A percentile compares a stretch with the other conserved stretches of the same genome.
Evolutionary conservation across 1,140 invertebrate species (phyloP).

Genomic region (Homarus americanus): DNA sequence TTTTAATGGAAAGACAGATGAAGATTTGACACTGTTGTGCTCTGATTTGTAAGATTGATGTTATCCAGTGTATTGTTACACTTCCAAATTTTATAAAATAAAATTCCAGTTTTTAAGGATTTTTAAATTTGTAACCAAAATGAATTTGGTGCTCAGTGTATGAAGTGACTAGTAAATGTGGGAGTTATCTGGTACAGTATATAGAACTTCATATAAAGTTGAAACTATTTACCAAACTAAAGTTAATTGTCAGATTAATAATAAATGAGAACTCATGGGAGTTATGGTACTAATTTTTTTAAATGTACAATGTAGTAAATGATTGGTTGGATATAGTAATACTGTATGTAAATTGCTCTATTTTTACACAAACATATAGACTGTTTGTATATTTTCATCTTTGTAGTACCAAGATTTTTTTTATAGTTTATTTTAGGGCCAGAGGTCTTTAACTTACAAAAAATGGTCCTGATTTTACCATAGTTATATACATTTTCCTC

Average conservation of each 20-base stretch:
- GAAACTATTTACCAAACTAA: no score
- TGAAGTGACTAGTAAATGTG: slow-evolving; percentile 8
- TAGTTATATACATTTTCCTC: slow-evolving; percentile 46
- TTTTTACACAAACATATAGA: slow-evolving; percentile 69
- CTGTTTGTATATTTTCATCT: slow-evolving; percentile 61
- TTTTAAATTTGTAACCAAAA: slow-evolving; percentile 13
- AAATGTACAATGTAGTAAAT: slow-evolving; percentile 47
- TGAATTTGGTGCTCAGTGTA: slow-evolving; percentile 49
- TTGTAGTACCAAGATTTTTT: slow-evolving; percentile 19
- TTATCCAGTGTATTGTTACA: neutral
- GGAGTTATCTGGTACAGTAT: neutral
- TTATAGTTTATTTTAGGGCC: slow-evolving; percentile 28
- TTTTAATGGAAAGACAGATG: slow-evolving; percentile 35
- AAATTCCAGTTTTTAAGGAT: slow-evolving; percentile 5
- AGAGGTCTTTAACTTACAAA: slow-evolving; percentile 17
- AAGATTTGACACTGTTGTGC: slow-evolving; percentile 38
- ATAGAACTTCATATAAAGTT: neutral
- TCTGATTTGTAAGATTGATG: slow-evolving; percentile 1
- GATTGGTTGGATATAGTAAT: slow-evolving; percentile 37
- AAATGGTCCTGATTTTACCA: slow-evolving; percentile 28
- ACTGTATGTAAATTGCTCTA: slow-evolving; percentile 62
- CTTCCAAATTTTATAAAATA: neutral
- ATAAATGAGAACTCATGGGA: slow-evolving; percentile 15
- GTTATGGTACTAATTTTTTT: slow-evolving; percentile 20
- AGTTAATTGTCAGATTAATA: no score